phyloP scores from a whole-genome alignment of 2,888 invertebrate species.

The Pristionchus fissidentatus region DNA sequence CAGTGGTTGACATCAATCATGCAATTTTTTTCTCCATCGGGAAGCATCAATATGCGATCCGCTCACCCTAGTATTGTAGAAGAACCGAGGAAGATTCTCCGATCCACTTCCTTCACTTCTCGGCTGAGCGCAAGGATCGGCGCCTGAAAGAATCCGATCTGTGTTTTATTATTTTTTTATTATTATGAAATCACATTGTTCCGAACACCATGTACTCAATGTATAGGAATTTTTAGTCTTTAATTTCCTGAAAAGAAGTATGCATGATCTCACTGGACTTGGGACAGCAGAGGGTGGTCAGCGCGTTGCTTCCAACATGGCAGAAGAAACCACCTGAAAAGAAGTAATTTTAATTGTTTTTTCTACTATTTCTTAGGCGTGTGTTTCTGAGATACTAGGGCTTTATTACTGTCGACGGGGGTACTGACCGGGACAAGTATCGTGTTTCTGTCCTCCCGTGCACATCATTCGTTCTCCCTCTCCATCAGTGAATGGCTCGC shows the following conservation, averaged over 20 bases:
- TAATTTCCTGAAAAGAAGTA: background rate
- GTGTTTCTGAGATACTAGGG: background rate
- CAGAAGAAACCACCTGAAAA: slow-evolving; percentile 62
- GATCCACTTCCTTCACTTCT: slow-evolving; percentile 66
- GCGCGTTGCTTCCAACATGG: slow-evolving; percentile 68
- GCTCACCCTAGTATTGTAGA: slow-evolving; percentile 62
- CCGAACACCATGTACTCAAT: too few species aligned
- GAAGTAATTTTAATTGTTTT: background rate
- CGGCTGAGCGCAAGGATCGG: slow-evolving; percentile 65
- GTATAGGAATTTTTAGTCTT: too few species aligned
- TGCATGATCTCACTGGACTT: slow-evolving; percentile 53
- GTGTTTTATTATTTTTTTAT: background rate
- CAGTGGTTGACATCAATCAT: too few species aligned
- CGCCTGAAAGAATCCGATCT: slow-evolving; percentile 58
- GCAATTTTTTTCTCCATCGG: too few species aligned
- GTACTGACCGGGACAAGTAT: slow-evolving; percentile 26
- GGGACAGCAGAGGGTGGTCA: slow-evolving; percentile 71
- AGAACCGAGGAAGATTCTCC: slow-evolving; percentile 69
- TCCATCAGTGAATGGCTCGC: slow-evolving; percentile 67
- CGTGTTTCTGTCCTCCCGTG: slow-evolving; percentile 57
- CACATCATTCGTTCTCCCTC: slow-evolving; percentile 66
- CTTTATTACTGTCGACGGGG: background rate
- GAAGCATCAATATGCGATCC: background rate
- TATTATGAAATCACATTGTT: too few species aligned
- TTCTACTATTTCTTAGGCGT: background rate